Conservation (phyloP, 2,888 invertebrate species). For the Miltochrista miniata region DNA sequence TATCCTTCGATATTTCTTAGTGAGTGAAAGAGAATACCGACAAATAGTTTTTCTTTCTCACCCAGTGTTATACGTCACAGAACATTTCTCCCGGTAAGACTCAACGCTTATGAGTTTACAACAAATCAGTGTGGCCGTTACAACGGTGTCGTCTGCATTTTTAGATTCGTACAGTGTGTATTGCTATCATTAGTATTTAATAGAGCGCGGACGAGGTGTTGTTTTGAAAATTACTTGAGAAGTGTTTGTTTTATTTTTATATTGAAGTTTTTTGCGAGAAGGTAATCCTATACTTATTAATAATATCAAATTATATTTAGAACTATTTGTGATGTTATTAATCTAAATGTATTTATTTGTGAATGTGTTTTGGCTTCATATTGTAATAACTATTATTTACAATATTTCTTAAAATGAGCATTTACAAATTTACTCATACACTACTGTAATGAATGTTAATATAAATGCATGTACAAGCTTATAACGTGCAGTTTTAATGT, state of each 20-base stretch:
- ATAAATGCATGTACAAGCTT: conserved; percentile 7
- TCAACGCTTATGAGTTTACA: conserved; percentile 48
- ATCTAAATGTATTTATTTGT: neutral
- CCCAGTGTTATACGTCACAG: conserved; percentile 62
- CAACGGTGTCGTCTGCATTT: conserved; percentile 68
- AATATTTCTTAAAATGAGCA: too few species aligned
- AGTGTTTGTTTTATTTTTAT: conserved; percentile 25
- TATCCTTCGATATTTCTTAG: conserved; percentile 52
- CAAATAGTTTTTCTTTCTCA: conserved; percentile 76
- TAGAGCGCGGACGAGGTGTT: conserved; percentile 56
- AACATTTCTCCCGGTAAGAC: conserved; percentile 74
- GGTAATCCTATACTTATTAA: conserved; percentile 40
- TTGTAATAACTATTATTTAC: neutral
- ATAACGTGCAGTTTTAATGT: conserved; percentile 8
- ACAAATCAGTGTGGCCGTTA: conserved; percentile 72
- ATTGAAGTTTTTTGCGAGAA: conserved; percentile 44
- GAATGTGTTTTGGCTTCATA: neutral
- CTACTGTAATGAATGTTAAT: conserved; percentile 11
- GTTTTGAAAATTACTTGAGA: conserved; percentile 29
- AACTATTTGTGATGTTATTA: neutral
- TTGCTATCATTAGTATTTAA: conserved; percentile 50
- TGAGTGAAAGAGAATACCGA: conserved; percentile 59
- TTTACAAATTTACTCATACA: neutral
- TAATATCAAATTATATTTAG: neutral
- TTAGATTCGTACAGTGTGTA: conserved; percentile 56